phyloP scores from a whole-genome alignment of 2,113 vertebrate genomes.

The Nanorana parkeri region DNA sequence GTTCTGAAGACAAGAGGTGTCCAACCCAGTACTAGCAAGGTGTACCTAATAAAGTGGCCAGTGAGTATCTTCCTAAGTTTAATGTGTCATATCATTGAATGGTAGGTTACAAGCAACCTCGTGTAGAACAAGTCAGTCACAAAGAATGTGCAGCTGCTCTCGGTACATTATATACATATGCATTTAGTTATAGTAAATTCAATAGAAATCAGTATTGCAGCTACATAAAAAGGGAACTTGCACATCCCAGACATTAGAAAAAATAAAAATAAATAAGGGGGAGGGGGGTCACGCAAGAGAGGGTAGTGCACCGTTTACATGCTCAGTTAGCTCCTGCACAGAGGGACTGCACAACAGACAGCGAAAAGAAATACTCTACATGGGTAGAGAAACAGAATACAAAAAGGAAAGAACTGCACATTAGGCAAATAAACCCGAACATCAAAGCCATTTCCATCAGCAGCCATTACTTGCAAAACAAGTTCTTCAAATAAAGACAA shows the following conservation, averaged over 20 bases:
- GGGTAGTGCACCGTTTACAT: conserved; percentile 36
- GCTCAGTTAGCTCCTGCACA: conserved; percentile 47
- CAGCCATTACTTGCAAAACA: background rate
- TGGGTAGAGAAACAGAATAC: background rate
- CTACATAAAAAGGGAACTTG: conserved; percentile 22
- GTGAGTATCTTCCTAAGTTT: too few relatives aligned
- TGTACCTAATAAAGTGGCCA: too few relatives aligned
- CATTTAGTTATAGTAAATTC: background rate
- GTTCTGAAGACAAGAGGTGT: too few relatives aligned
- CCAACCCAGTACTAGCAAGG: too few relatives aligned
- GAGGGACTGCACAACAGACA: conserved; percentile 46
- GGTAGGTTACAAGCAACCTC: too few relatives aligned
- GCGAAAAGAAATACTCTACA: conserved; percentile 22
- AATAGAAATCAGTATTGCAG: background rate
- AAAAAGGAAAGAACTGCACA: background rate
- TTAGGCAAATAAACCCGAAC: background rate
- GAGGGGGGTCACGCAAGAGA: conserved; percentile 31
- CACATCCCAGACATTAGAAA: background rate
- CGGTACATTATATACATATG: background rate
- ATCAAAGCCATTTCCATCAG: background rate
- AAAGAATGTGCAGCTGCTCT: too few relatives aligned
- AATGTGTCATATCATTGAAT: too few relatives aligned
- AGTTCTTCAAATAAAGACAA: background rate
- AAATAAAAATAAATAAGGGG: too few relatives aligned
- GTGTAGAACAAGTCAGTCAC: too few relatives aligned